Evolutionary conservation across 2,113 vertebrate genomes (phyloP), one percentile per base, ranked within the genome.

Genomic region (Myrmecophaga tridactyla): DNA sequence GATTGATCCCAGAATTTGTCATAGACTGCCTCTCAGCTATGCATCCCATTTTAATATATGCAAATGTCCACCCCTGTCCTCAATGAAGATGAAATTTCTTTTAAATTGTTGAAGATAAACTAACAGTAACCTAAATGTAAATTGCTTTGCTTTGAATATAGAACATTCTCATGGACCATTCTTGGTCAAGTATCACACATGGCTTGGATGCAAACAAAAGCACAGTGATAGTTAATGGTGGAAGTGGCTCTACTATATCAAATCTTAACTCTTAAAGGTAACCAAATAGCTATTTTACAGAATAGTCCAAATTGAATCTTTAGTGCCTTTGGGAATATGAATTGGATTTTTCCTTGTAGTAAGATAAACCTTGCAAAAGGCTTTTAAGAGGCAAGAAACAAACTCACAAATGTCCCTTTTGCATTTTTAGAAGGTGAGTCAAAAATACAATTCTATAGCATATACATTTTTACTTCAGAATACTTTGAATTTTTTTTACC

Each of bases 271-370:
- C 89, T 96, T 84, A 91, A 63, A 93, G 67, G 82, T 81, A 62
- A 92, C 80, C 60, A 86, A 92, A 86, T n/a, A 83, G 48, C 73
- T 92, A 83, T 82, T 86, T 90, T 60, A 83, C 86, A 48, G 58
- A 96, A 62, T 69, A 92, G 17, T 83, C n/a, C 62, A 86, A 88
- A 83, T 65, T 75, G 90, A 92, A 92, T 92, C 94, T 96, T 69
- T 80, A 86, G 56, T 85, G 85, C 85, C 58, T 80, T 60, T 78
- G 63, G 48, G 23, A 92, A 78, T 89, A 87, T 90, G 80, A 84
- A 41, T 97, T 84, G 92, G 46, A 92, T 93, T 85, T 82, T 36
- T 95, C 63, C 62, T 8, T 41, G 3, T 78, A 86, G 23, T 63
- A 77, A 69, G 84, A 39, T 31, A 86, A 72, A 89, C 94, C 36